Conservation (phyloP, 64 coral and sea anemone species). For the Trachythela sp. region DNA sequence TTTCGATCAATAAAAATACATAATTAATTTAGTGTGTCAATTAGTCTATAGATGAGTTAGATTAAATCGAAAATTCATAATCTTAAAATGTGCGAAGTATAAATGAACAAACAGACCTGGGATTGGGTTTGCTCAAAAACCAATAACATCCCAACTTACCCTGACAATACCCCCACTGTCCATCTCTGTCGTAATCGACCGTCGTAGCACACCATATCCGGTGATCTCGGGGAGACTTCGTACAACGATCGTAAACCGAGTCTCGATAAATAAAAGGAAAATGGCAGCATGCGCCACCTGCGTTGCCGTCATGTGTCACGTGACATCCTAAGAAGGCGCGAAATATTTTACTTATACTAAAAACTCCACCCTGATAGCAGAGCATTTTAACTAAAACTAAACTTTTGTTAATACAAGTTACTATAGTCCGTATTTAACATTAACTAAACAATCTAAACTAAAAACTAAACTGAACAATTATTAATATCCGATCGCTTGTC, state of each 20-base stretch:
- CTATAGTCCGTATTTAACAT: no score
- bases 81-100: no score
- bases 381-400: not conserved
- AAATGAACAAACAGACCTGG: no score
- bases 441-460: no score
- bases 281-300: slow-evolving; percentile 56
- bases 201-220: slow-evolving; percentile 61
- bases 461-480: no score
- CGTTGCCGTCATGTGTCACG: slow-evolving; percentile 60
- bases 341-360: not conserved
- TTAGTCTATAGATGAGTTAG: no score
- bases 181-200: slow-evolving; percentile 51
- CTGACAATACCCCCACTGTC: slow-evolving; percentile 61
- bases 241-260: slow-evolving; percentile 61
- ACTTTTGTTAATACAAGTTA: no score
- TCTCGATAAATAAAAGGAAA: slow-evolving; percentile 59
- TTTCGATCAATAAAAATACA: no score
- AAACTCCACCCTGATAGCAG: not conserved
- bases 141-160: slow-evolving; percentile 21
- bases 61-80: no score
- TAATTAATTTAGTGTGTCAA: no score
- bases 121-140: no score
- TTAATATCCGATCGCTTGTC: no score
- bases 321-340: slow-evolving; percentile 48
- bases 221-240: slow-evolving; percentile 26